Evolutionary conservation across 2,888 invertebrate species (phyloP).

Genomic region (Sarcophaga variegata): DNA sequence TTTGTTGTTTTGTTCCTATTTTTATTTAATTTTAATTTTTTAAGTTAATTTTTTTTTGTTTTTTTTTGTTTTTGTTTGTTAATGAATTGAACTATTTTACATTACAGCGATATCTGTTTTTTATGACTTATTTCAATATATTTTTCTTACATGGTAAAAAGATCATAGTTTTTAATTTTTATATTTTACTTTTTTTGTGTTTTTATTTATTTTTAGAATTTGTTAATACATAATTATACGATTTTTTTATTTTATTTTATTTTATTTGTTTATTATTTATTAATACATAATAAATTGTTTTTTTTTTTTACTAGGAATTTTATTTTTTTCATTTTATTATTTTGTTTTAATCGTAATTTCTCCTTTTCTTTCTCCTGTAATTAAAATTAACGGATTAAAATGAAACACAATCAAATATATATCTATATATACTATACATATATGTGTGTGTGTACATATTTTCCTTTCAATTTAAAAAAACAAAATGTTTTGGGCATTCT

Average conservation of each 20-base stretch:
- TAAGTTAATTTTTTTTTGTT: constrained; percentile 19
- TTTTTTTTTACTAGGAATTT: constrained; percentile 62
- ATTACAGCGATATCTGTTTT: constrained; percentile 46
- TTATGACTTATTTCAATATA: constrained; percentile 21
- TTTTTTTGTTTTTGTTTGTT: constrained; percentile 21
- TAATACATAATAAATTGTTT: constrained; percentile 7
- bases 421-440: background rate
- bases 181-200: constrained; percentile 27
- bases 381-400: constrained; percentile 71
- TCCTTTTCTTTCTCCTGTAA: constrained; percentile 81
- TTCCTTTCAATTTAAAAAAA: background rate
- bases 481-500: background rate
- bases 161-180: constrained; percentile 56
- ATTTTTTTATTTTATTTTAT: constrained; percentile 49
- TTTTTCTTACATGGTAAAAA: constrained; percentile 68
- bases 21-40: constrained; percentile 7
- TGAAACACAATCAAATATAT: constrained; percentile 30
- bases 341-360: constrained; percentile 80
- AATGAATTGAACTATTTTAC: constrained; percentile 65
- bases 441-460: background rate
- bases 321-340: constrained; percentile 63
- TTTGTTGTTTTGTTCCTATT: constrained; percentile 19
- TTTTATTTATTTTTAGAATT: constrained; percentile 51
- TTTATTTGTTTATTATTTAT: constrained; percentile 58
- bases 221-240: constrained; percentile 63